A percentile compares a stretch with the other conserved stretches of the same genome.
Evolutionary conservation across 2,797 vertebrate species (phyloP).

Genomic region (Centropyge bicolor): DNA sequence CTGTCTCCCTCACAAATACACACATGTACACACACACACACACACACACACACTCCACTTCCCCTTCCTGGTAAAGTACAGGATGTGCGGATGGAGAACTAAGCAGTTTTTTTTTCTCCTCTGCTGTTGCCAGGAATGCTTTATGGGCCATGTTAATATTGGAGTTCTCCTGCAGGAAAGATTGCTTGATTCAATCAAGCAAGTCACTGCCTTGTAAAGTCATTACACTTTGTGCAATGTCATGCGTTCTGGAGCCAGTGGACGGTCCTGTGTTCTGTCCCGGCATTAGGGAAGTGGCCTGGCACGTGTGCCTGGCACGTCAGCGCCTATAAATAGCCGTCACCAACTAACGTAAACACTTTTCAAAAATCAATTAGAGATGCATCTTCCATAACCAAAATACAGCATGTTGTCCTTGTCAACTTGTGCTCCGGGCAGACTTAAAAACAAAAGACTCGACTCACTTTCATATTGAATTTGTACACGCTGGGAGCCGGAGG

Average conservation of each 20-base stretch:
- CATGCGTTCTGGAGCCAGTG: conserved; percentile 75
- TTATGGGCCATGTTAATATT: conserved; percentile 81
- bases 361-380: conserved; percentile 71
- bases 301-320: conserved; percentile 58
- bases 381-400: conserved; percentile 47
- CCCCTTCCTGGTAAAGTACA: conserved; percentile 80
- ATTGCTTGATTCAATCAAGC: conserved; percentile 81
- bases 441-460: conserved; percentile 52
- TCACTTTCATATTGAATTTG: conserved; percentile 57
- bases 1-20: conserved; percentile 45
- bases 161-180: conserved; percentile 72
- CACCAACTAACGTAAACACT: conserved; percentile 68
- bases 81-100: conserved; percentile 78
- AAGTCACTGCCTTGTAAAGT: conserved; percentile 77
- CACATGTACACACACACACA: conserved; percentile 26
- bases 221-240: conserved; percentile 84
- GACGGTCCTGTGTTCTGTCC: conserved; percentile 55
- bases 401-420: conserved; percentile 37
- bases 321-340: conserved; percentile 78
- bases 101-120: conserved; percentile 75
- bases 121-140: conserved; percentile 79
- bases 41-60: conserved; percentile 60
- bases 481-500: conserved; percentile 51
- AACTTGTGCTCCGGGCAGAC: conserved; percentile 32
- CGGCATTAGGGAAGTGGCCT: conserved; percentile 61